Evolutionary conservation across 2,888 invertebrate species (phyloP).

Genomic region (Euspilapteryx auroguttella): DNA sequence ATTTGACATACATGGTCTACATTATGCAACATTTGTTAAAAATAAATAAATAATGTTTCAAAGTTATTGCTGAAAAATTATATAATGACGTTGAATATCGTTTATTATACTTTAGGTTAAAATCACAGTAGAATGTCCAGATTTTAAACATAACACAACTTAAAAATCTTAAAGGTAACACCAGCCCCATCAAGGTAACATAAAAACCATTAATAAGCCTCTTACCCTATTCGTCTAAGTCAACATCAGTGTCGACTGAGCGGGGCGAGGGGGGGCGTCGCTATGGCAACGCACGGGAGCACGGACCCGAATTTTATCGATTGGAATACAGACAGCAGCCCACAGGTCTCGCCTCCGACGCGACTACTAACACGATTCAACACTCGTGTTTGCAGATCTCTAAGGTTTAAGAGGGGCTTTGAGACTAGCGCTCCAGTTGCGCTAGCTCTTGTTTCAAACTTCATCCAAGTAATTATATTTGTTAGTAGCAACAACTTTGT

Average conservation of each 20-base stretch:
- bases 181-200: slow-evolving; percentile 43
- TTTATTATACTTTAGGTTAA: too few relatives aligned
- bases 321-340: slow-evolving; percentile 56
- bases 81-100: too few relatives aligned
- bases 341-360: slow-evolving; percentile 40
- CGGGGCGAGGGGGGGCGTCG: slow-evolving; percentile 32
- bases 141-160: too few relatives aligned
- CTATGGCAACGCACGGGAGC: slow-evolving; percentile 47
- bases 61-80: too few relatives aligned
- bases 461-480: too few relatives aligned
- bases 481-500: too few relatives aligned
- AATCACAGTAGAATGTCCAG: too few relatives aligned
- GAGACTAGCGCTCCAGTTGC: too few relatives aligned
- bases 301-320: slow-evolving; percentile 60
- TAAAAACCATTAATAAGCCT: slow-evolving; percentile 61
- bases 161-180: slow-evolving; percentile 30
- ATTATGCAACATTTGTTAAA: too few relatives aligned
- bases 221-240: slow-evolving; percentile 61
- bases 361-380: slow-evolving; percentile 54
- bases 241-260: slow-evolving; percentile 54
- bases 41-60: too few relatives aligned
- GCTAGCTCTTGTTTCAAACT: too few relatives aligned
- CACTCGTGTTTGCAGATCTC: slow-evolving; percentile 53
- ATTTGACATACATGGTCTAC: too few relatives aligned
- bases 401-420: slow-evolving; percentile 48